phyloP scores from a whole-genome alignment of 37 sponge, comb jelly and placozoan genomes.

The Spongilla lacustris region DNA sequence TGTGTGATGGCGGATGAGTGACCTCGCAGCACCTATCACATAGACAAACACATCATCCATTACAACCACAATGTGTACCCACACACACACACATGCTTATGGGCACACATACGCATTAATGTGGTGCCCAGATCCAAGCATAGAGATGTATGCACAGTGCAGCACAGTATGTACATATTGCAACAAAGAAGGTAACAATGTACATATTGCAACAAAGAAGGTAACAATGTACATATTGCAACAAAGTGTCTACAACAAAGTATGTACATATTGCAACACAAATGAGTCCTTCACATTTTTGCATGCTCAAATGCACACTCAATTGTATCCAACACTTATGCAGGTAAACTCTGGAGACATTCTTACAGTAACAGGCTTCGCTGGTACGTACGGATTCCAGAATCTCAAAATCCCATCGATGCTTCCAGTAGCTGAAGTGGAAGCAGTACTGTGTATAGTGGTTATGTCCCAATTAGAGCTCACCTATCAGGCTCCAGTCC shows the following conservation, averaged over 20 bases:
- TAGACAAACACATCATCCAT: no score
- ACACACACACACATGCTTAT: no score
- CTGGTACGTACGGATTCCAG: conserved; percentile 88
- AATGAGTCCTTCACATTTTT: no score
- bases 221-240: no score
- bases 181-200: no score
- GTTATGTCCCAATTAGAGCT: background rate
- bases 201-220: no score
- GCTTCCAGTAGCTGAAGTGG: conserved; percentile 82
- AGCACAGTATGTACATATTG: background rate
- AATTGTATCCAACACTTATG: background rate
- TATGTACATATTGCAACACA: no score
- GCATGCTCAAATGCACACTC: background rate
- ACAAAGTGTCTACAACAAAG: no score
- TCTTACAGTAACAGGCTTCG: conserved; percentile 80
- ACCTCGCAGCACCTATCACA: conserved; percentile 68
- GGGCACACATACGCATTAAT: no score
- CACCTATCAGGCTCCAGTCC: conserved; percentile 85
- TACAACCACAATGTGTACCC: no score
- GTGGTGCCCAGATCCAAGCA: no score
- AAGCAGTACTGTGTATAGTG: background rate
- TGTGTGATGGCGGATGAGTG: conserved; percentile 81
- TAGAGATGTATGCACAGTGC: background rate
- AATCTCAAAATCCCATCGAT: conserved; percentile 80
- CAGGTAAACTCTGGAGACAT: no score